These are phyloP conservation scores for Halocaridina rubra DNA, from an alignment of 2,888 invertebrate species.

Conservation along the genomic window DNA sequence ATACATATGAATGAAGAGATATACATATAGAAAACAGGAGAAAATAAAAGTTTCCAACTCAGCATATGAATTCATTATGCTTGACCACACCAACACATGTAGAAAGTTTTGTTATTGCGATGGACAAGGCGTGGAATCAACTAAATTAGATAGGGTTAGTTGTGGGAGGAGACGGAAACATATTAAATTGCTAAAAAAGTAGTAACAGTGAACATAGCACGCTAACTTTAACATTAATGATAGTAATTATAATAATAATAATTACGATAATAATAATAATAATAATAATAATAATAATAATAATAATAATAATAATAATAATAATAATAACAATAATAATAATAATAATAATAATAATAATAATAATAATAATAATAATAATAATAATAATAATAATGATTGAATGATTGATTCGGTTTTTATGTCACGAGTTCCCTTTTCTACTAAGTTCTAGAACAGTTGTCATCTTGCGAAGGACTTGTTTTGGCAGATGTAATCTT, in stretches of 20 bases:
- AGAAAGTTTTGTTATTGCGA: too few relatives aligned
- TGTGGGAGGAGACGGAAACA: not conserved
- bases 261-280: slow-evolving; percentile 6
- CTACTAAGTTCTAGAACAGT: too few relatives aligned
- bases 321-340: not conserved
- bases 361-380: slow-evolving; percentile 10
- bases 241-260: not conserved
- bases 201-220: not conserved
- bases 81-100: too few relatives aligned
- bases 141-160: not conserved
- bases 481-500: too few relatives aligned
- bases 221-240: not conserved
- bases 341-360: slow-evolving; percentile 13
- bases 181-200: too few relatives aligned
- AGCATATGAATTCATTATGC: not conserved
- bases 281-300: slow-evolving; percentile 1
- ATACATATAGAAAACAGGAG: not conserved
- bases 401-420: not conserved
- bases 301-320: not conserved
- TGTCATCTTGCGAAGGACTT: too few relatives aligned
- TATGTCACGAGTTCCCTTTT: too few relatives aligned
- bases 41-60: not conserved
- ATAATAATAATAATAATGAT: slow-evolving; percentile 13
- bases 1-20: not conserved
- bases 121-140: too few relatives aligned